Evolutionary conservation across 2,797 vertebrate species (phyloP), one percentile per base, ranked within the genome.

Genomic region (Etheostoma nigrum): DNA sequence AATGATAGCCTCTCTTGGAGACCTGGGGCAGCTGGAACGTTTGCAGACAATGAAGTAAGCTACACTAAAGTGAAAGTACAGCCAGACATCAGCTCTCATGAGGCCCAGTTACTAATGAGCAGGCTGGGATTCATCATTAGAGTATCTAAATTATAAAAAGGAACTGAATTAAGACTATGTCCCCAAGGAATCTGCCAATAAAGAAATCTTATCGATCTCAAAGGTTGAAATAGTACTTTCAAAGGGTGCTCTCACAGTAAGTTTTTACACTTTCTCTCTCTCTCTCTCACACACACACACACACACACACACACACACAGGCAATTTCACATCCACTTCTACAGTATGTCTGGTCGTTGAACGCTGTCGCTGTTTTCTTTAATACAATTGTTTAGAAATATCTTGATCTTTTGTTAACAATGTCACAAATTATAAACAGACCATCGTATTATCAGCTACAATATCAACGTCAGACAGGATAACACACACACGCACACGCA

Each of bases 71-170:
- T 23, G n/a, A 80, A 15, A 25, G 49, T 11, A 52, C 16, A 58
- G 55, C 47, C 25, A 70, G 63, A 68, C 33, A 11, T 14, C 21
- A 3, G 61, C 49, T 67, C 72, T 64, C 75, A 67, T 48, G 75
- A 84, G 67, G 57, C 36, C 40, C 1, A 1, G 16, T 44, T 36
- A 33, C 61, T 72, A 65, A 84, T 79, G 48, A 57, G 61, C 47
- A 71, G 58, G 19, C 54, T 64, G 42, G 49, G 66, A 78, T 75
- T 82, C 52, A 78, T 74, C 53, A 88, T 83, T 70, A 83, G 52
- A 88, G 63, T 30, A 81, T 84, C 82, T 86, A 74, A 88, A 89
- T 76, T 49, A 81, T 74, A 70, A 71, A 72, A 73, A 52, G 19
- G 68, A 81, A 85, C 33, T 63, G 57, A 79, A 85, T 87, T 80